Base-by-base conservation (phyloP, 1,140 invertebrate genomes). In the Ceratosolen fusciceps region DNA sequence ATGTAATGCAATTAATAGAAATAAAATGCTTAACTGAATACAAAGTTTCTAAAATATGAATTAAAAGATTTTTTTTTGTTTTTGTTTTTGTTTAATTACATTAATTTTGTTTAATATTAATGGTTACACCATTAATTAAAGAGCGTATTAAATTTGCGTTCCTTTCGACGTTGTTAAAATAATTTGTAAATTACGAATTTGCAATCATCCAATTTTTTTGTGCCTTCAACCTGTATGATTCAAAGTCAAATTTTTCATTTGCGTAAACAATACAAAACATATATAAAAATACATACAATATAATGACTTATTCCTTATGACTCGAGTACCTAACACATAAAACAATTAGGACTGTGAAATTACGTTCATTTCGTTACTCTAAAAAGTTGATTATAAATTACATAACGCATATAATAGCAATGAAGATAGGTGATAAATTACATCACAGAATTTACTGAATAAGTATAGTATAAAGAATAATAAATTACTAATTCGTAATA, bases 261-360 rank as follows among this genome's bases (percentile, higher is more conserved):
- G n/a, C 14, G 14, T 74, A 74, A 74, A 60, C 24, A 47, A 26
- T 12, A 65, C 24, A 76, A 62, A 74, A 62, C 0, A 49, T 37
- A 29, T 21, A 52, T 31, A 65, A 65, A n/a, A 75, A 60, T 24
- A 43, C 72, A 74, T 56, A 65, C 43, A 24, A 65, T 34, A 65
- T 49, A 75, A 65, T 75, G 43, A 75, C 74, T 75, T 75, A 75
- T 65, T 75, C 29, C 58, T 65, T 65, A 75, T 75, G 74, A 52
- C 58, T 75, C 58, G 43, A 65, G 39, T 52, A 65, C 29, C 29
- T 62, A 62, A 58, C 2, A 73, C 26, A 10, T 73, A 73, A 62
- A 74, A 58, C 56, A 52, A 26, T 56, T 58, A 19, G 52, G 68
- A 47, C 24, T 37, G 39, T 60, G 71, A 49, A 26, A 26, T 65